These are phyloP conservation scores for Macrotrachela quadricornifera DNA, from an alignment of 1,140 invertebrate species.

Conservation along the genomic window DNA sequence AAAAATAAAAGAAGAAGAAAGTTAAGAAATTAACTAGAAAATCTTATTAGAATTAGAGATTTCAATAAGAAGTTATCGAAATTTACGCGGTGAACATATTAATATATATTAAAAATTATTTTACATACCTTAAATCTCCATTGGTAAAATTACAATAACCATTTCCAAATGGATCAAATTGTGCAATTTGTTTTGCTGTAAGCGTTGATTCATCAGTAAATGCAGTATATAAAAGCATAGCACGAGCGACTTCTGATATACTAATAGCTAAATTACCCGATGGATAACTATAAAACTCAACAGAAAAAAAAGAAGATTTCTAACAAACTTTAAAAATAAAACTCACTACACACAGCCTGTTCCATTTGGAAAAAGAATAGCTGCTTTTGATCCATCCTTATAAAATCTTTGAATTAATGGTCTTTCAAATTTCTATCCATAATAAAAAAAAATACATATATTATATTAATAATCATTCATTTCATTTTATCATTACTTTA, in stretches of 20 bases:
- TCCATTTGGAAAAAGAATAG: constrained; percentile 28
- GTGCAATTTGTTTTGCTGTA: constrained; percentile 11
- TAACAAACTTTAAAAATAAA: constrained; percentile 6
- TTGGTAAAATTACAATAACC: constrained; percentile 19
- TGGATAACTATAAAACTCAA: constrained; percentile 19
- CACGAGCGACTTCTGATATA: constrained; percentile 14
- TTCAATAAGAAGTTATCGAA: too few relatives aligned
- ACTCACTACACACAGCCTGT: constrained; percentile 28
- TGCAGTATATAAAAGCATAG: neutral
- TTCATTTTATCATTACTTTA: too few relatives aligned
- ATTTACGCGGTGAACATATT: neutral
- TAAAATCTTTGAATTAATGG: constrained; percentile 20
- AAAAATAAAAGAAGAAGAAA: too few relatives aligned
- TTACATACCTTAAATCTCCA: constrained; percentile 18
- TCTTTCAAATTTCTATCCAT: constrained; percentile 2
- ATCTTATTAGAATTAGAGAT: too few relatives aligned
- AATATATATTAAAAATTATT: neutral
- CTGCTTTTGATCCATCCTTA: constrained; percentile 20
- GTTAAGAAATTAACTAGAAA: too few relatives aligned
- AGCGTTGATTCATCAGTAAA: neutral
- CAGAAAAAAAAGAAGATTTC: too few relatives aligned
- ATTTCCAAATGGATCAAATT: constrained; percentile 22
- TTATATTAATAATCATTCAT: too few relatives aligned
- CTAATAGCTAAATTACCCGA: constrained; percentile 21
- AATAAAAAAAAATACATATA: too few relatives aligned